Conservation (phyloP, 2,888 invertebrate species). For the Sphaerophoria taeniata region DNA sequence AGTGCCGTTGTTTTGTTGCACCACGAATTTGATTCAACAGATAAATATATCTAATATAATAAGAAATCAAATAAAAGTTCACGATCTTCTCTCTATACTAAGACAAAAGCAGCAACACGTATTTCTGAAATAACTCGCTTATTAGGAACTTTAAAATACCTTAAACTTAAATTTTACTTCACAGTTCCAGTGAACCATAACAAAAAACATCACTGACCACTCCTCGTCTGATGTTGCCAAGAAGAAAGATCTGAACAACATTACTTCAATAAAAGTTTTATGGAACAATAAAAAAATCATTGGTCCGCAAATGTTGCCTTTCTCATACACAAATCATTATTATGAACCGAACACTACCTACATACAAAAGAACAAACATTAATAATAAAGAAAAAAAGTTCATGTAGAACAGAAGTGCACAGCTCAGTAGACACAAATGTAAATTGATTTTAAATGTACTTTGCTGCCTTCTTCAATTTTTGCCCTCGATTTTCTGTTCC, state of each 20-base stretch:
- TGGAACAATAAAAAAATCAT: conserved; percentile 56
- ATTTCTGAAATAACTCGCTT: too few relatives aligned
- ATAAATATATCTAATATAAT: too few relatives aligned
- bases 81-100: too few relatives aligned
- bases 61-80: too few relatives aligned
- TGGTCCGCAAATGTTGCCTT: conserved; percentile 52
- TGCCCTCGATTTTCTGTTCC: conserved; percentile 2
- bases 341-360: conserved; percentile 1
- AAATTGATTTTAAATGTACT: conserved; percentile 72
- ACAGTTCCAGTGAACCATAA: background rate
- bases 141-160: too few relatives aligned
- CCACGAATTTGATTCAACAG: too few relatives aligned
- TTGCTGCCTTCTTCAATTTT: conserved; percentile 40
- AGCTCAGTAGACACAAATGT: conserved; percentile 69
- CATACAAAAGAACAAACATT: background rate
- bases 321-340: conserved; percentile 23
- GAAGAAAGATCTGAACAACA: conserved; percentile 17
- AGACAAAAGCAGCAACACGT: too few relatives aligned
- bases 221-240: conserved; percentile 19
- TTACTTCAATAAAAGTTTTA: conserved; percentile 28
- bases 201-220: conserved; percentile 8
- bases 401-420: conserved; percentile 63
- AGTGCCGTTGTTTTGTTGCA: too few relatives aligned
- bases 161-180: background rate
- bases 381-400: conserved; percentile 47